Base-by-base conservation (phyloP, 1,140 invertebrate species). In the Magallana ariakensis region DNA sequence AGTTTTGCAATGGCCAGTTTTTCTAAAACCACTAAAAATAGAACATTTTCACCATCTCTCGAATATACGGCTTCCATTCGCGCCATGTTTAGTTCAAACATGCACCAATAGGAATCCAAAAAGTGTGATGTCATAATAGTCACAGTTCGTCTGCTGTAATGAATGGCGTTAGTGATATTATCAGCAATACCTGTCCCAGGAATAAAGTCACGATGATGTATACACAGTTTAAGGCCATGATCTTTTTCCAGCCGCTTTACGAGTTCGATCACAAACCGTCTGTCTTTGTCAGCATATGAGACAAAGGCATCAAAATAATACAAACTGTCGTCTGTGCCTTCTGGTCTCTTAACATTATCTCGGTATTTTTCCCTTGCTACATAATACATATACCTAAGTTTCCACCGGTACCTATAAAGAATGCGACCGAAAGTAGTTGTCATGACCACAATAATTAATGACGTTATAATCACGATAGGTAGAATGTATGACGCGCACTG, bases 61-160 rank as follows among this genome's bases (percentile, higher is more conserved):
- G 89, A 86, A 54, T 90, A 83, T n/a, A 89, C 60, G 26, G 85
- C 83, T 22, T 93, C 90, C 88, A 90, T 89, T 22, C 85, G 66
- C 9, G 91, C 90, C 91, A 92, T 93, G 87, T 96, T 95, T 9
- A 96, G 95, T 92, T 97, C 96, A 95, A 96, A 96, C 62, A 95
- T 89, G 91, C 96, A 96, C 96, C 96, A 97, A 33, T 96, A 95
- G 10, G 96, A 96, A 87, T 95, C 95, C 0, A 95, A 95, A 90
- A 96, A 96, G 58, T 95, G 94, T 90, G 96, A 95, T 86, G 96
- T 96, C 55, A 97, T 94, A 46, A 97, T 92, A 46, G 96, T 92
- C 58, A 97, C 93, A 19, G 96, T 96, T 93, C 95, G 96, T 82
- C 95, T 95, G 91, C 96, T 96, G 80, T 95, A 94, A 26, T 95